A percentile compares a stretch with the other conserved stretches of the same genome.
Conservation (phyloP, 2,113 vertebrate species). For the Etheostoma cragini region DNA sequence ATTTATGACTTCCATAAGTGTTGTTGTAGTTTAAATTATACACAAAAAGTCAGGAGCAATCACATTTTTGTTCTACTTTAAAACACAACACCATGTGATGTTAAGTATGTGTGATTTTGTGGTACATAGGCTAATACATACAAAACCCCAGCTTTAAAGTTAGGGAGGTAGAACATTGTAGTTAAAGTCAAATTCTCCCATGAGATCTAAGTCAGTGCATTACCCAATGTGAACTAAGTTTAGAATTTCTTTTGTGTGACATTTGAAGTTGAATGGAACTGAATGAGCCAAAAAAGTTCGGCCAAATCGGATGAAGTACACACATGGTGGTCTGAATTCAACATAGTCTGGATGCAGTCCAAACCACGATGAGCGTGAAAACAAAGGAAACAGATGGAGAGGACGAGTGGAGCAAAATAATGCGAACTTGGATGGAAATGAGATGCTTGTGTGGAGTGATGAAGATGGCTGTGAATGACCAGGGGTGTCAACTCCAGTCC, state of each 20-base stretch:
- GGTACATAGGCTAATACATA: not conserved
- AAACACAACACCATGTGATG: not conserved
- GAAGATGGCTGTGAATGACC: not conserved
- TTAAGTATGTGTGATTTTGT: not conserved
- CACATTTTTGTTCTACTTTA: too few species aligned
- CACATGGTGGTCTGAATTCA: not conserved
- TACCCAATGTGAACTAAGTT: not conserved
- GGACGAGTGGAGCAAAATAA: not conserved
- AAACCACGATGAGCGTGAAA: not conserved
- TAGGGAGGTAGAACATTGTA: not conserved
- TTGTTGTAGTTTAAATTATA: too few species aligned
- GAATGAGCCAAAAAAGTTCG: not conserved
- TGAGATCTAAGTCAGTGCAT: not conserved
- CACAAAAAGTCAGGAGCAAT: too few species aligned
- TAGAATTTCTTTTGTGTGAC: not conserved
- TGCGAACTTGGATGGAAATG: not conserved
- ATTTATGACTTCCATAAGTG: too few species aligned
- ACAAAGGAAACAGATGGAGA: conserved; percentile 17
- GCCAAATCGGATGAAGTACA: not conserved
- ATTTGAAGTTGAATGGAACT: not conserved
- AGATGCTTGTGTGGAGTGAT: not conserved
- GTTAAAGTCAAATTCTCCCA: not conserved
- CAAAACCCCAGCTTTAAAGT: not conserved
- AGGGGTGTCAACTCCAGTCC: not conserved
- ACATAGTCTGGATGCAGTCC: not conserved